phyloP scores from a whole-genome alignment of 2,888 invertebrate species.

The Ashinkailepas kermadecensis region DNA sequence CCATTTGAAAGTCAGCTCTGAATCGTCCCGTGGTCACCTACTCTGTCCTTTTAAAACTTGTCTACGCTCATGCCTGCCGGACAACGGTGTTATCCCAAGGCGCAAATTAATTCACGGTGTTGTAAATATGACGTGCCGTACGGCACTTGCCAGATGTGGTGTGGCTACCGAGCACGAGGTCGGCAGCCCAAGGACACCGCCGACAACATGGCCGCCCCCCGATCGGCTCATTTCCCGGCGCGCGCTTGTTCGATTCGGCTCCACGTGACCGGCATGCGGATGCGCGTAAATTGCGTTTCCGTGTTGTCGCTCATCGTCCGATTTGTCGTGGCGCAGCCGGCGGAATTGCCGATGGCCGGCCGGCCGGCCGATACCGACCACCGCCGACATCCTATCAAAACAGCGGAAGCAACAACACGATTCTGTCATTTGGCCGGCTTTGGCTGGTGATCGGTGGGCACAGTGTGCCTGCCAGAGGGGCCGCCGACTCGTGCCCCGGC shows the following conservation, averaged over 20 bases:
- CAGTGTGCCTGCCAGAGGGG: neutral
- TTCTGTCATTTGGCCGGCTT: slow-evolving; percentile 17
- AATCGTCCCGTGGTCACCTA: too few relatives aligned
- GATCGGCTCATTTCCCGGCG: neutral
- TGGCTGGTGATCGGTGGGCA: neutral
- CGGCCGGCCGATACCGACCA: neutral
- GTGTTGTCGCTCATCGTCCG: slow-evolving; percentile 1
- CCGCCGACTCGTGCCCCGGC: neutral
- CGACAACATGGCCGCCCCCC: neutral
- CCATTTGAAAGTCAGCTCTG: too few relatives aligned
- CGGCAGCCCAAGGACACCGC: neutral
- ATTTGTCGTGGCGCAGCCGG: neutral
- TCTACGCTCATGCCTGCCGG: too few relatives aligned
- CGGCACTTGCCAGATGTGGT: neutral
- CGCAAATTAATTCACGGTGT: too few relatives aligned
- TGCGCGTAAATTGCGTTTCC: slow-evolving; percentile 17
- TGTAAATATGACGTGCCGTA: neutral
- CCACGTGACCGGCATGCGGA: neutral
- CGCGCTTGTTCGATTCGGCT: neutral
- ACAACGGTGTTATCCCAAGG: too few relatives aligned
- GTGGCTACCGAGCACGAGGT: neutral
- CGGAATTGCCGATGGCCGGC: slow-evolving; percentile 4
- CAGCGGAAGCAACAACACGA: slow-evolving; percentile 19
- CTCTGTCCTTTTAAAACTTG: too few relatives aligned
- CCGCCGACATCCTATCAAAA: slow-evolving; percentile 16